A percentile compares a stretch with the other conserved stretches of the same genome.
Conservation (phyloP, 2,888 invertebrate species). For the Pediacus dermestoides region DNA sequence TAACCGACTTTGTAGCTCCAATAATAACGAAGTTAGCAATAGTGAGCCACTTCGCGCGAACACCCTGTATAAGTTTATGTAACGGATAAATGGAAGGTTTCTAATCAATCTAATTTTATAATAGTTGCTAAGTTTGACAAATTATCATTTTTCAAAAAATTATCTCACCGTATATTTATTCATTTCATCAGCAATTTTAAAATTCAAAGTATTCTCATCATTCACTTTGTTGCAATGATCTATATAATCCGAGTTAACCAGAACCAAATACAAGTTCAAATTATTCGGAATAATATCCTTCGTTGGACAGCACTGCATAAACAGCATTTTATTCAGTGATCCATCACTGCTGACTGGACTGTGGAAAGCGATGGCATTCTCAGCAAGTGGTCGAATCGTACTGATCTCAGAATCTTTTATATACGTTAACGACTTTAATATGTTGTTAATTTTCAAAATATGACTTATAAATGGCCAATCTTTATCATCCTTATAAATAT, state of each 20-base stretch:
- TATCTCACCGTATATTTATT: conserved; percentile 59
- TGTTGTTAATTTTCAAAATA: conserved; percentile 49
- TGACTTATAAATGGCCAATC: conserved; percentile 49
- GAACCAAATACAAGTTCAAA: conserved; percentile 54
- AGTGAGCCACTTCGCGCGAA: no score
- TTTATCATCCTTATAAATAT: conserved; percentile 45
- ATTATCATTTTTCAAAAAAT: no score
- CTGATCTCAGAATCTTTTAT: no score
- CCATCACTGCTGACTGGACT: conserved; percentile 57
- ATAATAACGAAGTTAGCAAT: no score
- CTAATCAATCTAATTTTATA: no score
- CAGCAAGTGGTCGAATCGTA: no score
- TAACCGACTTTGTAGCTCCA: no score
- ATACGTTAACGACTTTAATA: no score
- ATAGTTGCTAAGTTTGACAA: no score
- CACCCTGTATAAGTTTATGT: no score
- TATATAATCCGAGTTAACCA: conserved; percentile 61
- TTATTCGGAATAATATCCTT: conserved; percentile 47
- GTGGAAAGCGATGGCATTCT: no score
- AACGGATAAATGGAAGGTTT: no score
- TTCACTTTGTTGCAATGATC: conserved; percentile 56
- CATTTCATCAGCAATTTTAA: conserved; percentile 55
- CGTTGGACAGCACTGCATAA: neutral
- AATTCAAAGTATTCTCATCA: conserved; percentile 56
- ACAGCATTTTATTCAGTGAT: conserved; percentile 50